Percentiles rank a stretch among this genome's conserved stretches.
Conservation (phyloP, 2,888 invertebrate genomes). For the Eretmocerus hayati region DNA sequence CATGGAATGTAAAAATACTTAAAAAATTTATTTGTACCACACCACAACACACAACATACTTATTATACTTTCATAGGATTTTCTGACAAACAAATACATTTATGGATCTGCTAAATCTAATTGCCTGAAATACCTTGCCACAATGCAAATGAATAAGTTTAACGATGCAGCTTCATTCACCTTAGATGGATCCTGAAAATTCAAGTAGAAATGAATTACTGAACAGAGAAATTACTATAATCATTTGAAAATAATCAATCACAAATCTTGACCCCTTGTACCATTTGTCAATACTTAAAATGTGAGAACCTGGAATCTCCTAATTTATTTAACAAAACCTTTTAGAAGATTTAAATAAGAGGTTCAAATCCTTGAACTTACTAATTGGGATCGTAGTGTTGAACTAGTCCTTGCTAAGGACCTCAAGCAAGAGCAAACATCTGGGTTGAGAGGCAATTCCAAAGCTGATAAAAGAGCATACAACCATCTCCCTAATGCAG, state of each 20-base stretch:
- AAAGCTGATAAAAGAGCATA: constrained; percentile 61
- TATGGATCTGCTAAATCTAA: constrained; percentile 61
- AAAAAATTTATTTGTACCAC: constrained; percentile 18
- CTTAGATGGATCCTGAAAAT: constrained; percentile 25
- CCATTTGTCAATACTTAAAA: too few relatives aligned
- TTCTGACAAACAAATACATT: constrained; percentile 20
- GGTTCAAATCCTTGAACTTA: too few relatives aligned
- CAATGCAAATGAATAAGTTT: constrained; percentile 69
- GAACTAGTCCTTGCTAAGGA: constrained; percentile 59
- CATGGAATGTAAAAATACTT: constrained; percentile 18
- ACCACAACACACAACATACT: constrained; percentile 3
- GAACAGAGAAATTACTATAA: too few relatives aligned
- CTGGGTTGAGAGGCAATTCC: constrained; percentile 61
- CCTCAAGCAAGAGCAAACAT: constrained; percentile 59
- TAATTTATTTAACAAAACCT: too few relatives aligned
- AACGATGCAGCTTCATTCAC: constrained; percentile 49
- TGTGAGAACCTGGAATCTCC: too few relatives aligned
- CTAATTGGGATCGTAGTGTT: constrained; percentile 47
- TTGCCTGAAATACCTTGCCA: constrained; percentile 68
- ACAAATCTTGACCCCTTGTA: too few relatives aligned
- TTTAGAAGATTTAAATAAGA: too few relatives aligned
- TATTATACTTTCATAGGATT: background rate
- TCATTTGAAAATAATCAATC: too few relatives aligned
- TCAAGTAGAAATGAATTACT: background rate
- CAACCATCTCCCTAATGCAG: constrained; percentile 61